A percentile compares a stretch with the other conserved stretches of the same genome.
phyloP scores from a whole-genome alignment of 2,113 vertebrate species.

The Nothoprocta pentlandii region DNA sequence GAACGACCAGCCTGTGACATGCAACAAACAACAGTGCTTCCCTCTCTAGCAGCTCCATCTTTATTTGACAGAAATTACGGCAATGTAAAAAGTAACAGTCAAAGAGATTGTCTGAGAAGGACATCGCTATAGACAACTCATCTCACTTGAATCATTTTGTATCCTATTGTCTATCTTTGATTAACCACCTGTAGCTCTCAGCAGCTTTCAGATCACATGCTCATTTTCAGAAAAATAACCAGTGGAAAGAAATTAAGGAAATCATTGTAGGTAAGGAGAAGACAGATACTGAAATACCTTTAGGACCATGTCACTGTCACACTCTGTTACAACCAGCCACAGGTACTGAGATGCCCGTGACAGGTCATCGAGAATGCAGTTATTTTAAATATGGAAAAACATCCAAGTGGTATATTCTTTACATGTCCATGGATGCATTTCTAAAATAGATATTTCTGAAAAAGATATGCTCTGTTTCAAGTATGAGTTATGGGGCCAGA shows the following conservation, averaged over 20 bases:
- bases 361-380: background rate
- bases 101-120: background rate
- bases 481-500: constrained; percentile 53
- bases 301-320: background rate
- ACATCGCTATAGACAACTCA: background rate
- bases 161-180: background rate
- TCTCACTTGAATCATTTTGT: background rate
- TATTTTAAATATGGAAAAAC: constrained; percentile 8
- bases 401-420: background rate
- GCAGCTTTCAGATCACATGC: background rate
- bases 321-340: background rate
- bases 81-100: background rate
- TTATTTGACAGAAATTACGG: background rate
- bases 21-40: background rate
- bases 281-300: background rate
- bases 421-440: background rate
- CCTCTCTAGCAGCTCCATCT: background rate
- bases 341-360: background rate
- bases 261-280: background rate
- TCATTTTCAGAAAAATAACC: background rate
- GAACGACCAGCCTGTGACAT: background rate
- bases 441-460: background rate
- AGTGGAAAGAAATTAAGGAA: background rate
- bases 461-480: background rate
- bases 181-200: background rate